Conservation (phyloP, 1,140 invertebrate species). For the Ceratina calcarata region DNA sequence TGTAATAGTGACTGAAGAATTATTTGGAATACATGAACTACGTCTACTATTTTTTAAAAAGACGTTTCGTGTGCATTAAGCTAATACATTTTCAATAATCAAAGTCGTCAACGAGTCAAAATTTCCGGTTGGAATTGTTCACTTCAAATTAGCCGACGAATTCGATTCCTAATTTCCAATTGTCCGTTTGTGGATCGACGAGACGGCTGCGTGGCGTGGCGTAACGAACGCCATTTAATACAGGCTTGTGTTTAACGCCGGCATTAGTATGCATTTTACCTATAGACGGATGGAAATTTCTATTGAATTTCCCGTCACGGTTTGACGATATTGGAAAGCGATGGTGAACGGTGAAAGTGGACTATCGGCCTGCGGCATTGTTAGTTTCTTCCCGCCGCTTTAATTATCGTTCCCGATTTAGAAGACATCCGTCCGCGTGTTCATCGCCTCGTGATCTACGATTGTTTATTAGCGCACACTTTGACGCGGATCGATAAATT, state of each 20-base stretch:
- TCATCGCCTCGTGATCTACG: constrained; percentile 25
- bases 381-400: constrained; percentile 24
- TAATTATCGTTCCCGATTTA: constrained; percentile 39
- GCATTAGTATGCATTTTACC: constrained; percentile 48
- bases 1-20: too few species aligned
- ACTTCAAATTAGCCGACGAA: constrained; percentile 22
- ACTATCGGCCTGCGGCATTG: constrained; percentile 3
- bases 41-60: too few species aligned
- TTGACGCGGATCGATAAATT: constrained; percentile 16
- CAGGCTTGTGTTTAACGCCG: constrained; percentile 49
- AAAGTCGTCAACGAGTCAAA: too few species aligned
- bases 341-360: constrained; percentile 20
- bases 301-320: constrained; percentile 10
- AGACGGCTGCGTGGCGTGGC: neutral
- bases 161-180: constrained; percentile 52
- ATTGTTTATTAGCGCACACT: constrained; percentile 21
- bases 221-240: constrained; percentile 53
- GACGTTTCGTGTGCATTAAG: too few species aligned
- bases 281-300: constrained; percentile 42
- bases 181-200: constrained; percentile 37
- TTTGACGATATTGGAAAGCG: constrained; percentile 1
- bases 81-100: too few species aligned
- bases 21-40: too few species aligned
- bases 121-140: too few species aligned
- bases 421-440: constrained; percentile 10